These are phyloP conservation scores for Ecliptopera silaceata DNA, from an alignment of 2,888 invertebrate species.

Conservation along the genomic window DNA sequence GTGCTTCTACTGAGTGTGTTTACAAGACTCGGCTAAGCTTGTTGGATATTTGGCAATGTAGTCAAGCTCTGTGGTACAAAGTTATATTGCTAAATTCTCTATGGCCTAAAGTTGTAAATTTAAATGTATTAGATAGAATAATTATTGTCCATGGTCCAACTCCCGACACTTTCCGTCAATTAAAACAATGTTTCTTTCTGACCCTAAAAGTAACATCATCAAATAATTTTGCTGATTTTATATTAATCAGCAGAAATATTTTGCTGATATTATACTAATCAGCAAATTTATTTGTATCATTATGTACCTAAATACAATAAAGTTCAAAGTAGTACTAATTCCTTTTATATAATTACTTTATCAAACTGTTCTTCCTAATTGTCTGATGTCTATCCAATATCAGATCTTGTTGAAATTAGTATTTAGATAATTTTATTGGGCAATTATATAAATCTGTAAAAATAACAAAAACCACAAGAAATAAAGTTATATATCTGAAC, in stretches of 20 bases:
- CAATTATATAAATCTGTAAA: not conserved
- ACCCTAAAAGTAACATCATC: constrained; percentile 10
- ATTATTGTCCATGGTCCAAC: constrained; percentile 47
- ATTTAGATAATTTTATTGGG: not conserved
- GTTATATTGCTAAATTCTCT: constrained; percentile 32
- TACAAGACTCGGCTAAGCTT: not conserved
- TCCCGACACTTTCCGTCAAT: constrained; percentile 42
- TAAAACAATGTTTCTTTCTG: constrained; percentile 37
- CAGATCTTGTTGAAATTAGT: not conserved
- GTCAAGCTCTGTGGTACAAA: not conserved
- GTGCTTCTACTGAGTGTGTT: constrained; percentile 1
- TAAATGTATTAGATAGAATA: constrained; percentile 36
- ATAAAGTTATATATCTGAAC: not conserved
- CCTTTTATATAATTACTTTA: not conserved
- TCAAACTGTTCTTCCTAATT: constrained; percentile 11
- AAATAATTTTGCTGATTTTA: constrained; percentile 5
- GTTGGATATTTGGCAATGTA: not conserved
- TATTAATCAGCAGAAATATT: not conserved
- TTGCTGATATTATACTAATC: not conserved
- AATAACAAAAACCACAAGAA: not conserved
- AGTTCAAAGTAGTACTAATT: constrained; percentile 23
- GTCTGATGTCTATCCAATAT: constrained; percentile 3
- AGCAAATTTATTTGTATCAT: not conserved
- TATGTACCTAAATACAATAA: constrained; percentile 7
- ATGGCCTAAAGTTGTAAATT: constrained; percentile 46